Percentiles rank a stretch among this genome's conserved stretches.
phyloP scores from a whole-genome alignment of 2,113 vertebrate species.

The Notothenia rossii region DNA sequence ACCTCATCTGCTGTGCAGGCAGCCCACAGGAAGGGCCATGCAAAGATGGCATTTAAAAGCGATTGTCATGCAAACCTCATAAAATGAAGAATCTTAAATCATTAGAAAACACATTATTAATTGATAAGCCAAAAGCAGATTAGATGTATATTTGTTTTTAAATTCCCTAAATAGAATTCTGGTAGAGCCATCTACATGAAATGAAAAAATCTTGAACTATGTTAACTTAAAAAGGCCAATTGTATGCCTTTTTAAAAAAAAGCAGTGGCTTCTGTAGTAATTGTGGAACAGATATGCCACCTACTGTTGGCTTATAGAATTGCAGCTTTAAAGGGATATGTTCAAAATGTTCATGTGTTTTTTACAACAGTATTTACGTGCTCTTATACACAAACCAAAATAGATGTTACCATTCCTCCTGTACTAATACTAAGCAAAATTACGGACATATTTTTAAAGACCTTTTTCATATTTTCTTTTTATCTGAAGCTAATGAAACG shows the following conservation, averaged over 20 bases:
- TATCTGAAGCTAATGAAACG: background rate
- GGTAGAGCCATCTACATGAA: background rate
- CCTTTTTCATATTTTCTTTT: background rate
- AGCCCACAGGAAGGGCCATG: conserved; percentile 31
- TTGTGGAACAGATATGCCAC: conserved; percentile 60
- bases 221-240: background rate
- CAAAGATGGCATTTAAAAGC: conserved; percentile 49
- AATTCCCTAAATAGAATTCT: background rate
- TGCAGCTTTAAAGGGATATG: conserved; percentile 30
- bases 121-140: background rate
- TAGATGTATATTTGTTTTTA: background rate
- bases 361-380: background rate
- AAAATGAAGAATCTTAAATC: background rate
- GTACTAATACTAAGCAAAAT: background rate
- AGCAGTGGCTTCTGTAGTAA: conserved; percentile 8
- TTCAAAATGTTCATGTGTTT: background rate
- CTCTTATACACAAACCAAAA: background rate
- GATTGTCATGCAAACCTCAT: conserved; percentile 24
- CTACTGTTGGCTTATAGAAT: conserved; percentile 64
- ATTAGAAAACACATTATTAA: background rate
- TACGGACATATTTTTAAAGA: no score
- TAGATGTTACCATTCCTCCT: conserved; percentile 10
- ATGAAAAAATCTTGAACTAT: no score
- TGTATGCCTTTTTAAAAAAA: background rate
- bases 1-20: conserved; percentile 54